Evolutionary conservation across 37 sponge, comb jelly and placozoan species (phyloP).

Genomic region (Ephydatia muelleri): DNA sequence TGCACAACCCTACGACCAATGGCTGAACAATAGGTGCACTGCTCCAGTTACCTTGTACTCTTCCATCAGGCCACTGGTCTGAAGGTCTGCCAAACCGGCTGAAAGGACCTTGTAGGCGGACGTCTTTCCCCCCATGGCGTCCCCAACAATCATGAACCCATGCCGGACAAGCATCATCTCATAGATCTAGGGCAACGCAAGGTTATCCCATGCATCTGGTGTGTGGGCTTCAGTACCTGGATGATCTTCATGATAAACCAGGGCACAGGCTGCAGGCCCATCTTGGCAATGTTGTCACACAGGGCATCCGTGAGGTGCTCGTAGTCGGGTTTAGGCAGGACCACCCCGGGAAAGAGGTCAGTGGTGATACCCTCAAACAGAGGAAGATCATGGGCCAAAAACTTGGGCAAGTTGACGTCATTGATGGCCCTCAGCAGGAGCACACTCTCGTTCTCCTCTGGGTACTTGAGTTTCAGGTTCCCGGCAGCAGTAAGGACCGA

Average conservation of each 20-base stretch:
- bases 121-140: slow-evolving; percentile 95
- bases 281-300: slow-evolving; percentile 73
- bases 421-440: slow-evolving; percentile 94
- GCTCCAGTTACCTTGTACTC: slow-evolving; percentile 72
- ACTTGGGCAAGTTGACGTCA: slow-evolving; percentile 98
- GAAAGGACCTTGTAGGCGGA: slow-evolving; percentile 94
- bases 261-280: slow-evolving; percentile 91
- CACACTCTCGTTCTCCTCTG: slow-evolving; percentile 96
- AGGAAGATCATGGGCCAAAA: slow-evolving; percentile 93
- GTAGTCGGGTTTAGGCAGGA: slow-evolving; percentile 96
- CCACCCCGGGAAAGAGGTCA: slow-evolving; percentile 96
- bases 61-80: slow-evolving; percentile 86
- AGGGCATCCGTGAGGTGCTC: slow-evolving; percentile 80
- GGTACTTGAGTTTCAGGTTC: slow-evolving; percentile 97
- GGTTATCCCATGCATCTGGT: neutral
- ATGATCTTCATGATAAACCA: slow-evolving; percentile 99
- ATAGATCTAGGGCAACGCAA: slow-evolving; percentile 67
- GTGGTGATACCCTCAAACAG: slow-evolving; percentile 96
- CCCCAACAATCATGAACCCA: slow-evolving; percentile 99
- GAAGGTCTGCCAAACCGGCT: slow-evolving; percentile 85
- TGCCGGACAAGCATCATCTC: slow-evolving; percentile 99
- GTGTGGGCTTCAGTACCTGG: slow-evolving; percentile 50
- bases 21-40: neutral
- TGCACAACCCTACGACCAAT: no score
- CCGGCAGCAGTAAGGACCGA: slow-evolving; percentile 99